Evolutionary conservation across 2,888 invertebrate genomes (phyloP).

Genomic region (Julus scandinavius): DNA sequence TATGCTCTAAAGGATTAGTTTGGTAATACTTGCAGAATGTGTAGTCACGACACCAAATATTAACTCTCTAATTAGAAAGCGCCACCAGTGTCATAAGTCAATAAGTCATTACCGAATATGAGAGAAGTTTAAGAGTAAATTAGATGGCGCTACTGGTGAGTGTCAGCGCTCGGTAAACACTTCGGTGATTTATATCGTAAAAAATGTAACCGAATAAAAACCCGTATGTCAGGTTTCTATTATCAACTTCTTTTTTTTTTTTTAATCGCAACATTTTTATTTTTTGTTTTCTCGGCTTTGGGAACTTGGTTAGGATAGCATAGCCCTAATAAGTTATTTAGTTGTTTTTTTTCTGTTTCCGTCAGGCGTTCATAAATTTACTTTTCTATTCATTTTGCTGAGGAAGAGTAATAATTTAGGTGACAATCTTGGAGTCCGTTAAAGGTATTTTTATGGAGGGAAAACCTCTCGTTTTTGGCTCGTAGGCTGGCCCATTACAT

Average conservation of each 20-base stretch:
- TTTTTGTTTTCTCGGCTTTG: not conserved
- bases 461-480: not conserved
- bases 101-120: not conserved
- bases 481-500: not conserved
- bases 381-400: conserved; percentile 13
- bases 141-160: conserved; percentile 17
- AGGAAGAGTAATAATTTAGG: conserved; percentile 1
- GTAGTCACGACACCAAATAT: not conserved
- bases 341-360: not conserved
- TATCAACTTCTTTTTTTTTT: not conserved
- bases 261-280: not conserved
- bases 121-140: not conserved
- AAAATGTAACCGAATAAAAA: not conserved
- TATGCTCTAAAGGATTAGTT: no score
- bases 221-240: not conserved
- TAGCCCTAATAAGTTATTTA: not conserved
- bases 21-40: not conserved
- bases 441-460: conserved; percentile 31
- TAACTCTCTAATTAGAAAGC: not conserved
- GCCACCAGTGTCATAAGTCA: not conserved
- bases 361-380: conserved; percentile 20
- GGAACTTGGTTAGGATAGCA: not conserved
- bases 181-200: not conserved
- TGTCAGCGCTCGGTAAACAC: not conserved
- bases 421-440: not conserved